phyloP scores from a whole-genome alignment of 2,797 vertebrate species.

The Cyclopterus lumpus region DNA sequence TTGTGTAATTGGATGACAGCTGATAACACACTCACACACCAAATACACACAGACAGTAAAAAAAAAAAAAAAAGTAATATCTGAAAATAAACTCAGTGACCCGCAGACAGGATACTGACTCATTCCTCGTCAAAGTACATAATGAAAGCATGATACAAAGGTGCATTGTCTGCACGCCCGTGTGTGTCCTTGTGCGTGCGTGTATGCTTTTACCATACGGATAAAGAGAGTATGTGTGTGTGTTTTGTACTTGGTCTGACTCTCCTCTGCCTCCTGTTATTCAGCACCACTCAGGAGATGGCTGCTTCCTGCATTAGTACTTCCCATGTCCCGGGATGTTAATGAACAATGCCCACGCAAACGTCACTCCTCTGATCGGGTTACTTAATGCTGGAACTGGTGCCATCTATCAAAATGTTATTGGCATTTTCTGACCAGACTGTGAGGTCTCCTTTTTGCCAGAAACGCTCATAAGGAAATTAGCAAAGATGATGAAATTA shows the following conservation, averaged over 20 bases:
- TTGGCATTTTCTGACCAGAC: constrained; percentile 44
- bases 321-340: constrained; percentile 70
- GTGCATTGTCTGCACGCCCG: constrained; percentile 50
- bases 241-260: constrained; percentile 39
- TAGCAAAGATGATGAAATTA: constrained; percentile 14
- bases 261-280: constrained; percentile 63
- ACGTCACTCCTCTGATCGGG: constrained; percentile 44
- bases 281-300: constrained; percentile 60
- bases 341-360: constrained; percentile 58
- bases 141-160: constrained; percentile 48
- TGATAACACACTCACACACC: constrained; percentile 26
- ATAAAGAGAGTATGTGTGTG: background rate
- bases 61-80: constrained; percentile 39
- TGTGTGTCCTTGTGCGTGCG: constrained; percentile 14
- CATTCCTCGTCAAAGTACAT: constrained; percentile 49
- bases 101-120: constrained; percentile 64
- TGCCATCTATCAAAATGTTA: constrained; percentile 27
- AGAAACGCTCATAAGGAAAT: background rate
- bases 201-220: constrained; percentile 8
- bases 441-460: background rate
- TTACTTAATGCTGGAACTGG: constrained; percentile 25
- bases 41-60: constrained; percentile 16
- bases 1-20: constrained; percentile 11
- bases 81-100: constrained; percentile 55
- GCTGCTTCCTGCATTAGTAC: constrained; percentile 67